Evolutionary conservation across 2,797 vertebrate genomes (phyloP).

Genomic region (Caiman crocodilus): DNA sequence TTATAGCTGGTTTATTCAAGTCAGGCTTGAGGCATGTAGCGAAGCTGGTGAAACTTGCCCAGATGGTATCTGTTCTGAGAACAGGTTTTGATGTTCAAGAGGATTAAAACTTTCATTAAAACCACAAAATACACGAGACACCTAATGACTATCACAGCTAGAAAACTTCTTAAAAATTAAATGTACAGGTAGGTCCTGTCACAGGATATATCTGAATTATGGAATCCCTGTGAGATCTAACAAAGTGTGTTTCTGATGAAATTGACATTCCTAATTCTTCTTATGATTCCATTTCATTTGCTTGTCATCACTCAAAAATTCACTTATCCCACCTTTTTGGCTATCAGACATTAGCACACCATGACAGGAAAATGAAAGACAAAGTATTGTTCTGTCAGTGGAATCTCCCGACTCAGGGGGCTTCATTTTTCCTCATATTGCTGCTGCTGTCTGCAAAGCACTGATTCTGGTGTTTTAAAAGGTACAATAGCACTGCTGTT

Average conservation of each 20-base stretch:
- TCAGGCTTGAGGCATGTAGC: conserved; percentile 56
- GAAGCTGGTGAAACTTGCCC: neutral
- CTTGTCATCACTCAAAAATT: neutral
- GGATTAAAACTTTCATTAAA: conserved; percentile 22
- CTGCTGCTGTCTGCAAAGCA: neutral
- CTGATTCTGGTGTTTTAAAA: neutral
- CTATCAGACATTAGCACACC: neutral
- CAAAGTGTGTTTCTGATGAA: neutral
- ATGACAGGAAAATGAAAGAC: neutral
- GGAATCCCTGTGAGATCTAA: neutral
- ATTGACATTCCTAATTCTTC: neutral
- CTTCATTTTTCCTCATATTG: neutral
- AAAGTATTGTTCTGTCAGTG: neutral
- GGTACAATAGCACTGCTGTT: neutral
- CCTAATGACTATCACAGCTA: conserved; percentile 29
- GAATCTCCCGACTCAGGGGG: neutral
- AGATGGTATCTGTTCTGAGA: conserved; percentile 21
- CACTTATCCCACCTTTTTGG: conserved; percentile 14
- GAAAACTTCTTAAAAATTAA: conserved; percentile 24
- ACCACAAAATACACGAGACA: conserved; percentile 24
- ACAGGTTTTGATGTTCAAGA: neutral
- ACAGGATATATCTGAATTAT: neutral
- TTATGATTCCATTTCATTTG: neutral
- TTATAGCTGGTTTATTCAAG: neutral
- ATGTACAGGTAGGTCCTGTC: conserved; percentile 29